A percentile compares a stretch with the other conserved stretches of the same genome.
These are phyloP conservation scores for Hirudinaria manillensis DNA, from an alignment of 2,888 invertebrate species.

Conservation along the genomic window DNA sequence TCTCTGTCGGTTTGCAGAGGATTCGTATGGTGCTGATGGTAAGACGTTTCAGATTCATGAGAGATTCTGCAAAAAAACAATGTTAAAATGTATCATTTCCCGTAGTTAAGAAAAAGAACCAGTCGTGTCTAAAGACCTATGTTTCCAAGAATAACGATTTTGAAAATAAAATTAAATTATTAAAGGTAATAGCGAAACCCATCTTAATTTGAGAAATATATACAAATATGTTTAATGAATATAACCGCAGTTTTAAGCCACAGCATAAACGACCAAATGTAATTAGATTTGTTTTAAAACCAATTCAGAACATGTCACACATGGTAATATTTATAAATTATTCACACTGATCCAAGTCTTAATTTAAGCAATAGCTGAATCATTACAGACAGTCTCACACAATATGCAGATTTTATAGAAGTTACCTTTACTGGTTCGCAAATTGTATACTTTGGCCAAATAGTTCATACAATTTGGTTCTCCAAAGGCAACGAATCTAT, in stretches of 20 bases:
- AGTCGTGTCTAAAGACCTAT: too few species aligned
- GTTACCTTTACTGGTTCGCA: not conserved
- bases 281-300: not conserved
- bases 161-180: not conserved
- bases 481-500: conserved; percentile 26
- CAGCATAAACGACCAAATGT: not conserved
- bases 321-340: too few species aligned
- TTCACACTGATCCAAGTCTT: not conserved
- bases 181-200: not conserved
- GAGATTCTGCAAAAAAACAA: conserved; percentile 10
- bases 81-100: too few species aligned
- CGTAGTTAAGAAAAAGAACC: too few species aligned
- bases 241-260: not conserved
- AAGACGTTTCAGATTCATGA: conserved; percentile 20
- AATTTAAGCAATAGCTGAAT: not conserved
- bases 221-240: not conserved
- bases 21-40: conserved; percentile 29
- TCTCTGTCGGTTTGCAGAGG: conserved; percentile 34
- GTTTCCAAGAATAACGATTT: not conserved
- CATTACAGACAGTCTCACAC: not conserved
- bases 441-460: conserved; percentile 20
- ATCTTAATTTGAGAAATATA: not conserved
- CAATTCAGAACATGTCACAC: too few species aligned
- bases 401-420: not conserved
- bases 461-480: conserved; percentile 34